These are phyloP conservation scores for Epizoanthus ramosus DNA, from an alignment of 92 coral and sea anemone genomes.

Conservation along the genomic window DNA sequence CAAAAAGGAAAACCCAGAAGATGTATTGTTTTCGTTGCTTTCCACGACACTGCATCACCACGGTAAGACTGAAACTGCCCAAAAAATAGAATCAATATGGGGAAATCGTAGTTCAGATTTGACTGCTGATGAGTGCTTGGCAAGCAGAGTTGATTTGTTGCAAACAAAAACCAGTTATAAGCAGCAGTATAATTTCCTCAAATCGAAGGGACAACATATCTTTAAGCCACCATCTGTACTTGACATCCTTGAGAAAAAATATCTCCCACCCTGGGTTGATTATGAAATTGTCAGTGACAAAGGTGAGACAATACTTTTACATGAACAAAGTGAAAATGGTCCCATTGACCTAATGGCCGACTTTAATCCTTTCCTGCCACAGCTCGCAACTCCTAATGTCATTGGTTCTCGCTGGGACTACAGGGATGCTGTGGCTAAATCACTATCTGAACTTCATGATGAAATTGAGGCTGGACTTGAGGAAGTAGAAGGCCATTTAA, in stretches of 20 bases:
- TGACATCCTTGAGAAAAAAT: slow-evolving; percentile 25
- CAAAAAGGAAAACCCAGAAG: slow-evolving; percentile 31
- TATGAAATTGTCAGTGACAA: slow-evolving; percentile 4
- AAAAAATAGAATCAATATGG: slow-evolving; percentile 30
- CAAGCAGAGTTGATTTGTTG: slow-evolving; percentile 37
- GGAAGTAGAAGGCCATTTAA: too few relatives aligned
- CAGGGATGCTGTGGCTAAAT: slow-evolving; percentile 40
- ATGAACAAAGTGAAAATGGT: too few relatives aligned
- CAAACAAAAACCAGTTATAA: slow-evolving; percentile 43
- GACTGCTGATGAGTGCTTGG: slow-evolving; percentile 47
- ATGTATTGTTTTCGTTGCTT: slow-evolving; percentile 45
- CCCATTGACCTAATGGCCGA: too few relatives aligned
- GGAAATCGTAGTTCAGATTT: slow-evolving; percentile 20
- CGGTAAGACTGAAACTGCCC: slow-evolving; percentile 29
- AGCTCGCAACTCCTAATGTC: slow-evolving; percentile 28
- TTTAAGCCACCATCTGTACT: slow-evolving; percentile 20
- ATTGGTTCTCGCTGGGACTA: slow-evolving; percentile 35
- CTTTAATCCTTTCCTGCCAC: too few relatives aligned
- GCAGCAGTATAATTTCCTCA: slow-evolving; percentile 36
- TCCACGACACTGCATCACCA: slow-evolving; percentile 26
- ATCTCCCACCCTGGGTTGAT: slow-evolving; percentile 39
- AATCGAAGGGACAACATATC: background rate
- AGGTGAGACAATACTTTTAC: too few relatives aligned
- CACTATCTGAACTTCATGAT: background rate
- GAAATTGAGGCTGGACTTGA: background rate